phyloP scores from a whole-genome alignment of 2,888 invertebrate genomes.

The Stenichneumon culpator region DNA sequence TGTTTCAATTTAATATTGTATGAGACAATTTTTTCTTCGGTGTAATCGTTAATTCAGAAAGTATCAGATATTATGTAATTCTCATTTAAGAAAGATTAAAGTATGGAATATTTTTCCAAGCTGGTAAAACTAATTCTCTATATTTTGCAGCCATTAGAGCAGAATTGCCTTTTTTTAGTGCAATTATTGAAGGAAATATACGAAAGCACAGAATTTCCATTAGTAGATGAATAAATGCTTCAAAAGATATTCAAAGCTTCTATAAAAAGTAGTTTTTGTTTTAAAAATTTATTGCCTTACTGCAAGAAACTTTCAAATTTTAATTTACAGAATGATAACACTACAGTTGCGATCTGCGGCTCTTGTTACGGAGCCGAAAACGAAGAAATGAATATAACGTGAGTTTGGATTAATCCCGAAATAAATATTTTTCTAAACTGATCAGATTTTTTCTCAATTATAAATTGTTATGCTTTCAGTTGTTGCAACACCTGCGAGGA shows the following conservation, averaged over 20 bases:
- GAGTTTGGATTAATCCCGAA: constrained; percentile 63
- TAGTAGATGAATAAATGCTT: not conserved
- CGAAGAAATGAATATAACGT: constrained; percentile 81
- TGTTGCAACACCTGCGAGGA: constrained; percentile 99
- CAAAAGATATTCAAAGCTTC: not conserved
- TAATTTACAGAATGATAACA: constrained; percentile 82
- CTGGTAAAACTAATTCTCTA: not conserved
- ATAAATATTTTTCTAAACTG: not conserved
- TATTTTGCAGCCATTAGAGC: not conserved
- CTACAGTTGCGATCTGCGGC: constrained; percentile 90
- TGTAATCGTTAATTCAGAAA: not conserved
- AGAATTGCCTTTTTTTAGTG: no score
- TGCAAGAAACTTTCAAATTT: not conserved
- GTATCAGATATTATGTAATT: not conserved
- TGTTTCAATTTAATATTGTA: no score
- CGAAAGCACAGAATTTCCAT: not conserved
- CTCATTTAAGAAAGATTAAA: not conserved
- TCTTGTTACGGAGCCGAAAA: constrained; percentile 97
- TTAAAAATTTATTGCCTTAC: not conserved
- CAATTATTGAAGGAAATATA: not conserved
- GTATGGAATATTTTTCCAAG: not conserved
- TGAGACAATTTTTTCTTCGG: no score
- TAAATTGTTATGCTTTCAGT: constrained; percentile 85
- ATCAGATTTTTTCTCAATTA: constrained; percentile 5
- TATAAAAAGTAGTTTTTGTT: not conserved